Evolutionary conservation across 2,113 vertebrate species (phyloP).

Genomic region (Phocoena phocoena): DNA sequence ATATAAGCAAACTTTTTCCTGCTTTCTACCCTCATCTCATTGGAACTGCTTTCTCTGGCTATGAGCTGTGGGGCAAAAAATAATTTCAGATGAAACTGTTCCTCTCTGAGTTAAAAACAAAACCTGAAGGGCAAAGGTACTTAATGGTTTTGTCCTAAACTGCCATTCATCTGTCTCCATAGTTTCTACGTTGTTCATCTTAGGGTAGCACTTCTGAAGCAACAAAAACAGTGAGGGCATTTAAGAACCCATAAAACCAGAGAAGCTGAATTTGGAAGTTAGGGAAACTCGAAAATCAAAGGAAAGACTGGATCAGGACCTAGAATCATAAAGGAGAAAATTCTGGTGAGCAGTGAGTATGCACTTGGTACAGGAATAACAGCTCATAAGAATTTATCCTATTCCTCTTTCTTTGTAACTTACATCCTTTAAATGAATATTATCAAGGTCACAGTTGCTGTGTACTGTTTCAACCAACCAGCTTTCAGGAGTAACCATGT

Average conservation of each 20-base stretch:
- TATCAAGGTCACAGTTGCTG: slow-evolving; percentile 95
- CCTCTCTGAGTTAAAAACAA: slow-evolving; percentile 1
- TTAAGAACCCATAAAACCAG: not conserved
- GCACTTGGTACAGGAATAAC: not conserved
- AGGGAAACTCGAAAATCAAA: not conserved
- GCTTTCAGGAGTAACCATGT: slow-evolving; percentile 96
- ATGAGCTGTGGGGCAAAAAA: not conserved
- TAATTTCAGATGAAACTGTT: not conserved
- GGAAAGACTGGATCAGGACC: not conserved
- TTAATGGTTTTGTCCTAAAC: not conserved
- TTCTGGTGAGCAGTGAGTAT: not conserved
- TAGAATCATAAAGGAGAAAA: not conserved
- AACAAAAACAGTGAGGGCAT: not conserved
- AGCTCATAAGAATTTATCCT: not conserved
- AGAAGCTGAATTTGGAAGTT: not conserved
- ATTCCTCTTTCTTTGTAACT: slow-evolving; percentile 36
- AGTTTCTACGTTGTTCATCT: not conserved
- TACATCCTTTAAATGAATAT: slow-evolving; percentile 96
- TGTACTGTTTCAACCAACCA: slow-evolving; percentile 95
- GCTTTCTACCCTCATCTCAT: not conserved
- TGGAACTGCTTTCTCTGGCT: not conserved
- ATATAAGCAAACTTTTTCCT: not conserved
- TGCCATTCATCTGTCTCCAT: not conserved
- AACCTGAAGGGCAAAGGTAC: not conserved
- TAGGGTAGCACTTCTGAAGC: not conserved